These are phyloP conservation scores for Lingula anatina DNA, from an alignment of 2,888 invertebrate genomes.

Conservation along the genomic window DNA sequence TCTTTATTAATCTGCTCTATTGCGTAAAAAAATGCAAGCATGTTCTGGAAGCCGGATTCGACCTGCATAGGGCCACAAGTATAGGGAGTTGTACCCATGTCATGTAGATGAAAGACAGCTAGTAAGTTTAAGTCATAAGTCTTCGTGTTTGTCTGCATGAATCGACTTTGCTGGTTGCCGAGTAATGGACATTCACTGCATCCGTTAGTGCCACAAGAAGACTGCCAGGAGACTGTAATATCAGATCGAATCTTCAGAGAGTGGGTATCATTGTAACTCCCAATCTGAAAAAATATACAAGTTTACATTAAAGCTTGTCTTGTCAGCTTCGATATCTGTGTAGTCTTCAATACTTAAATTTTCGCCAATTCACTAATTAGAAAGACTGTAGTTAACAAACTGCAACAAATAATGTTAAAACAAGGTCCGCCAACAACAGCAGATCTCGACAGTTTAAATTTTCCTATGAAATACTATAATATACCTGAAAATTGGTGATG, in stretches of 20 bases:
- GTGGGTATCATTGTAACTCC: conserved; percentile 43
- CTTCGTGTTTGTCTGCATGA: conserved; percentile 29
- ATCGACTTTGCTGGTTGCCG: conserved; percentile 26
- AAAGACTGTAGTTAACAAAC: no score
- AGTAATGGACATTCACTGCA: conserved; percentile 29
- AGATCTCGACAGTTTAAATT: no score
- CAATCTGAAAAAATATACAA: conserved; percentile 26
- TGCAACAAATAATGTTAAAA: no score
- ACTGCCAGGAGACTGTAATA: conserved; percentile 23
- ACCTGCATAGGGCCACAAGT: conserved; percentile 48
- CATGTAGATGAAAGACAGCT: conserved; percentile 51
- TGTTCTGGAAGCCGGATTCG: conserved; percentile 40
- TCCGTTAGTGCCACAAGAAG: conserved; percentile 16
- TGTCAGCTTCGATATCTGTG: no score
- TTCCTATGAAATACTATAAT: no score
- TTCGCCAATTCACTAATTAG: no score
- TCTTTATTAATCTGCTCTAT: conserved; percentile 44
- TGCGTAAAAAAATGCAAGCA: conserved; percentile 52
- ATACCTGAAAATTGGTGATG: no score
- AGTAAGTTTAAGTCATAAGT: conserved; percentile 44
- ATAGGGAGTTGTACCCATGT: conserved; percentile 33
- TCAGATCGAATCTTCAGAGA: conserved; percentile 35
- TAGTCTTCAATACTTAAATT: no score
- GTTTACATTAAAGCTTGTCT: no score
- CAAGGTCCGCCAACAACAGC: no score